These are phyloP conservation scores for Rhamphomyia laevipes DNA, from an alignment of 2,888 invertebrate species.

Conservation along the genomic window DNA sequence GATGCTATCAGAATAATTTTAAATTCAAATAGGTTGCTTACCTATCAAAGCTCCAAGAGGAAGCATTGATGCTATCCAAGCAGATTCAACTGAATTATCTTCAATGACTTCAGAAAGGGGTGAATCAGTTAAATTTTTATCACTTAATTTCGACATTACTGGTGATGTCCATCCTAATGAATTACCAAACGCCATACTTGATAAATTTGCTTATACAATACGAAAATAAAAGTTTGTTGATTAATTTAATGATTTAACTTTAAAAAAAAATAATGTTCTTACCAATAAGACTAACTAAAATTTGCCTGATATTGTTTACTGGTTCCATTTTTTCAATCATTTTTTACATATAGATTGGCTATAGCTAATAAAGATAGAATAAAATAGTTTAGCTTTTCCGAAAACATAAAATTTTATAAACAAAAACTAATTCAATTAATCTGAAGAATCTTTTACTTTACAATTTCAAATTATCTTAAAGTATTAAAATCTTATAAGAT, in stretches of 20 bases:
- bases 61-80: slow-evolving; percentile 63
- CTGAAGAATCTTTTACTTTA: no score
- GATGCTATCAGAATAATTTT: neutral
- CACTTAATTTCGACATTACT: slow-evolving; percentile 47
- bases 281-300: slow-evolving; percentile 53
- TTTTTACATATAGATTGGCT: no score
- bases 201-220: slow-evolving; percentile 49
- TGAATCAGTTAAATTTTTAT: slow-evolving; percentile 33
- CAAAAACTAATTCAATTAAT: no score
- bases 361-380: no score
- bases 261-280: slow-evolving; percentile 8
- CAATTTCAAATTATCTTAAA: no score
- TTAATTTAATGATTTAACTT: neutral
- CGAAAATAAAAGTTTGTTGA: no score
- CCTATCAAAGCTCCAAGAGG: slow-evolving; percentile 57
- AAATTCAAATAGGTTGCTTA: slow-evolving; percentile 22
- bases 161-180: slow-evolving; percentile 67
- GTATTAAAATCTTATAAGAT: no score
- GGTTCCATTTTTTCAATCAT: slow-evolving; percentile 39
- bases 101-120: slow-evolving; percentile 34
- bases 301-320: slow-evolving; percentile 51
- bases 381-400: no score
- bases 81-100: slow-evolving; percentile 46
- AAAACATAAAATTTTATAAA: no score
- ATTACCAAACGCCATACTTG: slow-evolving; percentile 55